phyloP scores from a whole-genome alignment of 2,888 invertebrate genomes.

The Agonum fuliginosum region DNA sequence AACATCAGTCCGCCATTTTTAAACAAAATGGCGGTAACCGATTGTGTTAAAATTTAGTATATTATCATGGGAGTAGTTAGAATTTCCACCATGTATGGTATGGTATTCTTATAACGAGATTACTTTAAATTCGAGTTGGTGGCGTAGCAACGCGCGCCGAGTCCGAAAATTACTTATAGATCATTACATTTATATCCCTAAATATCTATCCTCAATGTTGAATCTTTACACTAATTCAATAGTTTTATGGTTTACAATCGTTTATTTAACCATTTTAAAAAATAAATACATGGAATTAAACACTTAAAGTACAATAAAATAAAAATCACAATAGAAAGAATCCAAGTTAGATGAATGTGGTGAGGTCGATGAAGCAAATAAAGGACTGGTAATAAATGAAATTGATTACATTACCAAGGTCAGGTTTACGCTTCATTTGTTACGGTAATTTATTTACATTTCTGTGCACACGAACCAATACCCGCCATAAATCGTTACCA shows the following conservation, averaged over 20 bases:
- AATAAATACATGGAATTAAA: conserved; percentile 20
- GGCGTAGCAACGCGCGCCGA: too few species aligned
- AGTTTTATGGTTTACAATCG: background rate
- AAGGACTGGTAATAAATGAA: conserved; percentile 35
- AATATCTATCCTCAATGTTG: too few species aligned
- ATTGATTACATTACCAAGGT: conserved; percentile 48
- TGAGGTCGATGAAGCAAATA: conserved; percentile 25
- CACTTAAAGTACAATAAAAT: conserved; percentile 7
- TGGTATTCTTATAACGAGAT: too few species aligned
- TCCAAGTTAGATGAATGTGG: conserved; percentile 6
- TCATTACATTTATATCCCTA: too few species aligned
- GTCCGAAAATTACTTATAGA: too few species aligned
- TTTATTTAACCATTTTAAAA: background rate
- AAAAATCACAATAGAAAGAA: conserved; percentile 20
- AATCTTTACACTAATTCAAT: too few species aligned
- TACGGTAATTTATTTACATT: conserved; percentile 48
- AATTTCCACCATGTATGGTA: too few species aligned
- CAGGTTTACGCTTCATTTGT: conserved; percentile 53
- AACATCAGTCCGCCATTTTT: too few species aligned
- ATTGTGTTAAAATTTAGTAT: too few species aligned
- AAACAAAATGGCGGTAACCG: too few species aligned
- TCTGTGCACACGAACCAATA: conserved; percentile 32
- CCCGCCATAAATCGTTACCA: conserved; percentile 42
- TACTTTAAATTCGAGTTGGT: too few species aligned
- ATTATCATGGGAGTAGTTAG: too few species aligned